A percentile compares a stretch with the other conserved stretches of the same genome.
Conservation (phyloP, 53 echinoderm and acorn worm species). For the Zoroaster sp. region DNA sequence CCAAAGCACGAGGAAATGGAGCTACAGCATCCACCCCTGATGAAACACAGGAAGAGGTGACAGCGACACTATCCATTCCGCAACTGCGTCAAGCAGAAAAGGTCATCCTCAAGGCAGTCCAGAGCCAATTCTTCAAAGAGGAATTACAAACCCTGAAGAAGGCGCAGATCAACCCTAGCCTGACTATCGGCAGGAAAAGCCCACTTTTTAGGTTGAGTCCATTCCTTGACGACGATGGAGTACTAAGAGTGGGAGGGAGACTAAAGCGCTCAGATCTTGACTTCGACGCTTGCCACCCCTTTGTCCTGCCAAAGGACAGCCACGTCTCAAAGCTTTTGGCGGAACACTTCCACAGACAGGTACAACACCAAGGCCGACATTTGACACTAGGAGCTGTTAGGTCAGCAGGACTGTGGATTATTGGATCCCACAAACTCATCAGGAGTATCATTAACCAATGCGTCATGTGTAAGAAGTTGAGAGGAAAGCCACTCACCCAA, state of each 20-base stretch:
- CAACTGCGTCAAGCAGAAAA: constrained; percentile 22
- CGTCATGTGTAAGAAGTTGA: background rate
- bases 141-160: background rate
- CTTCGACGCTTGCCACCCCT: constrained; percentile 35
- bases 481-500: constrained; percentile 28
- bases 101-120: background rate
- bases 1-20: background rate
- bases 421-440: constrained; percentile 47
- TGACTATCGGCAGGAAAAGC: background rate
- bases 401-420: constrained; percentile 28
- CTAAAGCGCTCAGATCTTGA: constrained; percentile 43
- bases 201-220: constrained; percentile 27
- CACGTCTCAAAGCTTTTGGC: constrained; percentile 45
- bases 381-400: constrained; percentile 25
- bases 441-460: constrained; percentile 15
- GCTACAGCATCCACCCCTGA: background rate
- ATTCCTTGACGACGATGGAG: constrained; percentile 51
- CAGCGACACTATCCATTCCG: background rate
- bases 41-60: background rate
- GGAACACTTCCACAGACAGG: constrained; percentile 21
- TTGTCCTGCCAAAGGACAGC: constrained; percentile 49
- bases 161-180: background rate
- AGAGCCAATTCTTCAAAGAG: background rate
- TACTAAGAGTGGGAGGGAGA: constrained; percentile 56
- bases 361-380: constrained; percentile 58